Base-by-base conservation (phyloP, 1,140 invertebrate genomes). In the Eueides isabella region DNA sequence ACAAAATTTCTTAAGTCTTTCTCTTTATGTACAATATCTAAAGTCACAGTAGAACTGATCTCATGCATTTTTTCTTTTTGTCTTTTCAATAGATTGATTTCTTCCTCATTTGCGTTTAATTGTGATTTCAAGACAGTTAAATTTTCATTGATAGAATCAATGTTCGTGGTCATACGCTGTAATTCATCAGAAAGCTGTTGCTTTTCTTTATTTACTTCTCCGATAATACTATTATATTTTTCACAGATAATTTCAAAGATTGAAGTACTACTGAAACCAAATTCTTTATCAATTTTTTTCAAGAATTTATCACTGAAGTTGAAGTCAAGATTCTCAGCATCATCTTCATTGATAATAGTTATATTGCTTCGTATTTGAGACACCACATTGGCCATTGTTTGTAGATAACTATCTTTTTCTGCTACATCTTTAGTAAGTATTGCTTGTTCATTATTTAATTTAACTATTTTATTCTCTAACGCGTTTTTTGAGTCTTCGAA, bases 11-110 rank as follows among this genome's bases (percentile, higher is more conserved):
- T 73, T 41, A 91, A 67, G 16, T 84, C 80, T 66, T 85, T 30
- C 65, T 92, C 91, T 71, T 76, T 89, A 69, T 81, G 77, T 6
- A 89, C 67, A 29, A 92, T 84, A 71, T 91, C 85, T 30, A 87
- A 61, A 26, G 86, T 92, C 1, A 91, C 88, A 70, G 86, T 85
- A 67, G 85, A 85, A 74, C 74, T 88, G 55, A 92, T 87, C 76
- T 91, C 87, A 62, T 87, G 79, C 19, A 91, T 79, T 76, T 76
- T 89, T 61, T 90, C 84, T 69, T 89, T 90, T 77, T 91, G 83
- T 55, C 68, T 78, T 77, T 81, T 80, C 2, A 92, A 73, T 38
- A 88, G 75, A 69, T 83, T 81, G 26, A 76, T 87, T 74, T 88
- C 82, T 30, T 81, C 84, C 81, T 91, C 84, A 78, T 87, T 89